Base-by-base conservation (phyloP, 53 echinoderm and acorn worm species). In the Crossaster papposus region DNA sequence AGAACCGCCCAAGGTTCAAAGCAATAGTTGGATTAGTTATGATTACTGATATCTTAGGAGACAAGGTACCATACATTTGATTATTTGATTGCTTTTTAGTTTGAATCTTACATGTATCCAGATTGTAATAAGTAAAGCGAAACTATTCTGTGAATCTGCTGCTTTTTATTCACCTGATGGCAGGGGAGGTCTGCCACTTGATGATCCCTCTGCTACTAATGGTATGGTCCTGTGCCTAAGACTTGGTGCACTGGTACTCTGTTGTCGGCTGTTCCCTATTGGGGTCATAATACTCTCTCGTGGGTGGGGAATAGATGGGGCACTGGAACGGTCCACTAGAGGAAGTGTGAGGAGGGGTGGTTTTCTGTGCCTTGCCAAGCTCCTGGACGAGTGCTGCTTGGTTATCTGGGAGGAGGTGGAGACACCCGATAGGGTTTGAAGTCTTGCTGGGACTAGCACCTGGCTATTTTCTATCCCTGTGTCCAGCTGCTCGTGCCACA, bases 201-300 rank as follows among this genome's bases (percentile, higher is more conserved):
- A 44, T 30, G 72, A 72, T 53, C 84, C 84, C 84, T 84, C 84
- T 37, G 26, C 28, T 37, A 53, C 84, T 15, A 84, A 65, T 84
- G 84, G 73, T 33, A 72, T 33, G 30, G 72, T 84, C 81, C 62
- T 30, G 17, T 88, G 80, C 24, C 64, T 70, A 22, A 71, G 55
- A 36, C 65, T 80, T 14, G 93, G 86, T 58, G 93, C 90, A 85
- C 84, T 71, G 55, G 79, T 94, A 70, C 90, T 90, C 13, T 89
- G 80, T 29, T 86, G 75, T 30, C 84, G 80, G 62, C 77, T 76
- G 68, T 64, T 82, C 51, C 93, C 92, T 13, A 92, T 77, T 23
- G 94, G 94, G 64, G 92, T 89, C 91, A 91, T 94, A 64, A 71
- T 85, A 76, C 75, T 81, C 64, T 89, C 90, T 38, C 90, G 58